phyloP scores from a whole-genome alignment of 2,797 vertebrate genomes.

The Pampus argenteus region DNA sequence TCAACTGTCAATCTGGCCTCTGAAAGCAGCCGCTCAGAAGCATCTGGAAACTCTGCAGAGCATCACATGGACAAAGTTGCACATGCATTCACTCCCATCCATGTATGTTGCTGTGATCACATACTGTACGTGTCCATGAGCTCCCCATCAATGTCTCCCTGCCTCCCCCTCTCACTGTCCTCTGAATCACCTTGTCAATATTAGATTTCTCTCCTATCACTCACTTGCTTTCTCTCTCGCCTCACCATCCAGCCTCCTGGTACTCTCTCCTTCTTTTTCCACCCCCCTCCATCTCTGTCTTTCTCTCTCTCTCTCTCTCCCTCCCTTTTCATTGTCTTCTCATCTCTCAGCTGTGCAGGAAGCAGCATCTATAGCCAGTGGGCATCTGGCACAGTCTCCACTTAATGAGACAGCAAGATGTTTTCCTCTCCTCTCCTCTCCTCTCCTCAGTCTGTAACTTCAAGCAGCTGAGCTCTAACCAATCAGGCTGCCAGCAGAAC shows the following conservation, averaged over 20 bases:
- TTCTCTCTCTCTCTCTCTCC: constrained; percentile 29
- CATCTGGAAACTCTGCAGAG: constrained; percentile 12
- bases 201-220: constrained; percentile 51
- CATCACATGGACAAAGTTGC: background rate
- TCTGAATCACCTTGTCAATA: constrained; percentile 59
- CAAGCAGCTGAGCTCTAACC: constrained; percentile 55
- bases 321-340: constrained; percentile 28
- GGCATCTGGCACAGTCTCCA: constrained; percentile 75
- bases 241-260: constrained; percentile 20
- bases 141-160: constrained; percentile 4
- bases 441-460: constrained; percentile 34
- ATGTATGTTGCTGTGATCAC: background rate
- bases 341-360: constrained; percentile 59
- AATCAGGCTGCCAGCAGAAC: constrained; percentile 38
- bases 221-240: constrained; percentile 39
- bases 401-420: constrained; percentile 76
- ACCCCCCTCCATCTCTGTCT: constrained; percentile 33
- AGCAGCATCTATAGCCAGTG: constrained; percentile 69
- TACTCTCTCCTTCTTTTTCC: constrained; percentile 21
- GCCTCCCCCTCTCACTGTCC: constrained; percentile 27
- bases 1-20: background rate
- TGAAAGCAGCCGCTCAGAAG: background rate
- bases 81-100: background rate
- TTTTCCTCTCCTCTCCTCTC: constrained; percentile 15
- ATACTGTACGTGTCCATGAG: constrained; percentile 9